Base-by-base conservation (phyloP, 1,140 invertebrate genomes). In the Drosophila serrata region DNA sequence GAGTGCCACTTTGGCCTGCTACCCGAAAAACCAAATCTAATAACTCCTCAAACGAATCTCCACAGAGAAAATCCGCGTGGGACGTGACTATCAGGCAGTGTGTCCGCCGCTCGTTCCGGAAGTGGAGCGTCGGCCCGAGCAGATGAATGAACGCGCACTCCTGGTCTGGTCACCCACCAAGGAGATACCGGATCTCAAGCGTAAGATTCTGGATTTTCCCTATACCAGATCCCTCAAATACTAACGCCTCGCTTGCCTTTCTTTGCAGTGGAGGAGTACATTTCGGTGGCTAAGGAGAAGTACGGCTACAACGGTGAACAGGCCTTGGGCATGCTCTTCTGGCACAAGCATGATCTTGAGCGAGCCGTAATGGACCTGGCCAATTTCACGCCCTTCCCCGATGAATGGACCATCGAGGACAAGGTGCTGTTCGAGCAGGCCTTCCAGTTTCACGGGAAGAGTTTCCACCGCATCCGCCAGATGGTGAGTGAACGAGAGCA, bases 341-440 rank as follows among this genome's bases (percentile, higher is more conserved):
- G 98, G 98, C 98, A 99, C 90, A 98, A 99, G 93, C 98, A 99
- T 94, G 97, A 99, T 93, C 94, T 99, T 40, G 97, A 98, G 75
- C 95, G 97, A 82, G 98, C 98, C 6, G 96, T 98, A 4, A 94
- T 97, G 87, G 98, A 99, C 93, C 94, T 99, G 67, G 97, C 98
- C 13, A 99, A 99, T 93, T 99, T 99, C 90, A 99, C 98, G 60
- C 98, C 98, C 4, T 98, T 98, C 90, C 98, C 98, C 27, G 98
- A 99, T 94, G 98, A 99, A 90, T 99, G 98, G 98, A 98, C 98
- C 15, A 97, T 98, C 4, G 98, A 99, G 93, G 98, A 99, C 91
- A 99, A 99, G 94, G 98, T 99, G 48, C 93, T 99, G 19, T 99
- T 99, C 94, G 98, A 99, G 92, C 98, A 99, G 93, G 98, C 98